Evolutionary conservation across 2,797 vertebrate genomes (phyloP).

Genomic region (Danio albolineatus): DNA sequence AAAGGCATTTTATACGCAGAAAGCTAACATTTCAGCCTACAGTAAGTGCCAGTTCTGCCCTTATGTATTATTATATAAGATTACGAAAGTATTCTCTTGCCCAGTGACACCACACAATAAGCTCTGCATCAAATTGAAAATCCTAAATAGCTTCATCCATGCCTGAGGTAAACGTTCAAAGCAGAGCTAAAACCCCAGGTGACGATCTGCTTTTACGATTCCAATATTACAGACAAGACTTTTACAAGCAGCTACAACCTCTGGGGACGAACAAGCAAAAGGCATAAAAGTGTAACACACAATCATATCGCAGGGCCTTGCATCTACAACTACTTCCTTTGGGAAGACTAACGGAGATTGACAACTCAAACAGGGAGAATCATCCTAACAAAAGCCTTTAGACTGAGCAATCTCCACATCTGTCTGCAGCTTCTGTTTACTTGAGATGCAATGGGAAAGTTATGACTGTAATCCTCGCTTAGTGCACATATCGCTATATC

Average conservation of each 20-base stretch:
- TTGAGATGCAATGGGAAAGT: slow-evolving; percentile 60
- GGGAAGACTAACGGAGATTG: slow-evolving; percentile 35
- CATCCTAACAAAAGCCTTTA: slow-evolving; percentile 36
- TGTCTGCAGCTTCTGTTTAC: slow-evolving; percentile 51
- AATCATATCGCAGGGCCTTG: slow-evolving; percentile 47
- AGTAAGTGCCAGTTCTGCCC: not conserved
- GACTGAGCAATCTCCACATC: slow-evolving; percentile 31
- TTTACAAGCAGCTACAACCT: slow-evolving; percentile 41
- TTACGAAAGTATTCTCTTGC: not conserved
- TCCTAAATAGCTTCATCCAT: slow-evolving; percentile 10
- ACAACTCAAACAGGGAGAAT: slow-evolving; percentile 42
- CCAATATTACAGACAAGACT: slow-evolving; percentile 62
- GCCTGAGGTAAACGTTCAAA: slow-evolving; percentile 36
- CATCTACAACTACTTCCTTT: slow-evolving; percentile 48
- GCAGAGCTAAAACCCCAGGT: slow-evolving; percentile 32
- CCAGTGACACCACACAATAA: slow-evolving; percentile 8
- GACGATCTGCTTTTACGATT: slow-evolving; percentile 63
- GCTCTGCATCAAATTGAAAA: slow-evolving; percentile 19
- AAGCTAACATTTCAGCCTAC: not conserved
- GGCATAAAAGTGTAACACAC: slow-evolving; percentile 59
- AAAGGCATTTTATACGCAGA: not conserved
- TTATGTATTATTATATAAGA: not conserved
- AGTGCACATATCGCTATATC: slow-evolving; percentile 69
- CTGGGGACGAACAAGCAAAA: slow-evolving; percentile 55
- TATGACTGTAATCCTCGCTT: slow-evolving; percentile 68